Evolutionary conservation across 2,113 vertebrate species (phyloP), one percentile per base, ranked within the genome.

Genomic region (Sphaerodactylus townsendi): DNA sequence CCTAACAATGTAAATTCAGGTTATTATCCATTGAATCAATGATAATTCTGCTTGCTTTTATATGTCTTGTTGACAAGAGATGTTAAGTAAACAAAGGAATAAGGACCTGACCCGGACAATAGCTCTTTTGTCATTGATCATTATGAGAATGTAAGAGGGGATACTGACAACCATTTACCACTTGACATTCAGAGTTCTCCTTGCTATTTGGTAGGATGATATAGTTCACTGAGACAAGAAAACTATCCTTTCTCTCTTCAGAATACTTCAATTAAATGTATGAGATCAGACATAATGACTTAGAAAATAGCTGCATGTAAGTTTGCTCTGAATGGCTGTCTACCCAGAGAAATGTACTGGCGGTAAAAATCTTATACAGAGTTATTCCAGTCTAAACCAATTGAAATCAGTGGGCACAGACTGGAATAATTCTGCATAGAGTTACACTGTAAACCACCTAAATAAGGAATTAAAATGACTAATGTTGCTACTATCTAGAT

Each of bases 391-490:
- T 48, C 19, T 44, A 33, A 79, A n/a, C 6, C 19, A n/a, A 30
- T 11, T 72, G 28, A 74, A 64, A 13, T 65, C 56, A 33, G 23
- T n/a, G 30, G 56, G 28, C 30, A 46, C 44, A 64, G 11, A 64
- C 56, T 79, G 77, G 90, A 86, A 78, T 46, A 87, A 87, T 62
- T n/a, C 10, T 87, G 77, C 11, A 41, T 85, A 94, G 85, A 77
- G 37, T 68, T 41, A 83, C 88, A 86, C 85, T 78, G 81, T 84
- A 88, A 91, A 88, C 59, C 77, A 84, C 66, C 71, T 86, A 85
- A 77, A 75, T 28, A 83, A 83, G 66, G 10, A 84, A 84, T 84
- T 39, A 84, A 89, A 88, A 68, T 85, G 76, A 91, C 65, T 77
- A 37, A 81, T 90, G 82, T 90, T 80, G 62, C 21, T 83, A 35